Evolutionary conservation across 2,113 vertebrate species (phyloP).

Genomic region (Oriolus oriolus): DNA sequence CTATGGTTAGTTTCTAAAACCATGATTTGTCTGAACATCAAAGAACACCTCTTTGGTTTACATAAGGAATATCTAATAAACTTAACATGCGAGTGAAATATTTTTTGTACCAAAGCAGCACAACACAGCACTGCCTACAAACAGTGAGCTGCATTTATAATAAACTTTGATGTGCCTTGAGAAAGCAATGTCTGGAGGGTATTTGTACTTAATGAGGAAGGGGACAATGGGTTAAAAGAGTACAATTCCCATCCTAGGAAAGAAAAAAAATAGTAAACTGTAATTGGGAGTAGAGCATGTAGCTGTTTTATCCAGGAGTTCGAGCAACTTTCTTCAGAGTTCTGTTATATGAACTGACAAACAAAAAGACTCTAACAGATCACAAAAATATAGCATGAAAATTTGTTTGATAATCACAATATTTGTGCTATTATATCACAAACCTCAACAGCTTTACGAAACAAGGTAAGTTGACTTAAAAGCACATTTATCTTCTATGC

Average conservation of each 20-base stretch:
- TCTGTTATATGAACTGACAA: not conserved
- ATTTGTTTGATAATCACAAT: constrained; percentile 43
- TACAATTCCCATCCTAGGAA: not conserved
- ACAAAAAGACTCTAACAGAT: not conserved
- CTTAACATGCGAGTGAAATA: constrained; percentile 44
- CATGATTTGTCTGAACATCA: constrained; percentile 38
- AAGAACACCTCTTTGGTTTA: constrained; percentile 41
- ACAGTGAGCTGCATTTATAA: constrained; percentile 50
- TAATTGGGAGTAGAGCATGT: not conserved
- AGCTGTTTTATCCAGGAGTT: not conserved
- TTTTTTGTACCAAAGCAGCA: constrained; percentile 26
- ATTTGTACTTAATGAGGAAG: constrained; percentile 46
- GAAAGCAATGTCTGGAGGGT: constrained; percentile 47
- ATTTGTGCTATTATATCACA: constrained; percentile 51
- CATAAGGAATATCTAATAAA: constrained; percentile 55
- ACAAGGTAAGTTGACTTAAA: not conserved
- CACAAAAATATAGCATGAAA: constrained; percentile 11
- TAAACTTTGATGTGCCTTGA: constrained; percentile 42
- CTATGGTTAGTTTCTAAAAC: constrained; percentile 29
- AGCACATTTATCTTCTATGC: constrained; percentile 29
- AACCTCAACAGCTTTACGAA: constrained; percentile 55
- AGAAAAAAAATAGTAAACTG: not conserved
- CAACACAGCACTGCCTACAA: not conserved
- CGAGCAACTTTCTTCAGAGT: not conserved
- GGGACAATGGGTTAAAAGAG: constrained; percentile 59